phyloP scores from a whole-genome alignment of 1,140 invertebrate species.

The Orchestia grillus region DNA sequence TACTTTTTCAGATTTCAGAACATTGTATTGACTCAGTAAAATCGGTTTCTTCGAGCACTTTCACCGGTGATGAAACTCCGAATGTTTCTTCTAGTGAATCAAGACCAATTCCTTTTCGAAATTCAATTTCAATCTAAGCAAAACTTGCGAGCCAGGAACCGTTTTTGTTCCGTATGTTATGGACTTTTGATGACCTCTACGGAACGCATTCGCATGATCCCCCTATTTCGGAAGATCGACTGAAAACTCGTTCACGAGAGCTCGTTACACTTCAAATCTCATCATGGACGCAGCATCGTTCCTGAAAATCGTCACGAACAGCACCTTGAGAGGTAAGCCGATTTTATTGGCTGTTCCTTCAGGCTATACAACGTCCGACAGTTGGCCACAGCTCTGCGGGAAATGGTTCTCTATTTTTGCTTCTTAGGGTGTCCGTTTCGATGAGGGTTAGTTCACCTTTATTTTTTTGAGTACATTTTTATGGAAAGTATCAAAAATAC shows the following conservation, averaged over 20 bases:
- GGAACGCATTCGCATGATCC: neutral
- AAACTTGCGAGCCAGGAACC: neutral
- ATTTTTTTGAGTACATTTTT: too few species aligned
- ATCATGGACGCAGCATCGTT: constrained; percentile 53
- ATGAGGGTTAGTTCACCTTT: too few species aligned
- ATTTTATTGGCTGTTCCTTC: neutral
- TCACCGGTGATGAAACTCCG: neutral
- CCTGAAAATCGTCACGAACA: constrained; percentile 37
- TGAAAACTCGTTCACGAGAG: neutral
- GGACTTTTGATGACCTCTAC: neutral
- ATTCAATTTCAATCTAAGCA: neutral
- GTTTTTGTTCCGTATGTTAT: neutral
- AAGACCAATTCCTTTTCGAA: neutral
- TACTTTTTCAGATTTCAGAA: neutral
- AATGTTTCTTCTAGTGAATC: neutral
- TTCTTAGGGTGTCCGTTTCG: too few species aligned
- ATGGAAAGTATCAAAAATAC: too few species aligned
- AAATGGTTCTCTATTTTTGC: neutral
- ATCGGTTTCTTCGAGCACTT: neutral
- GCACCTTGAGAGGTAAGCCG: constrained; percentile 42
- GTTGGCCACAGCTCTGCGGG: neutral
- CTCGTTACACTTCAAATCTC: constrained; percentile 46
- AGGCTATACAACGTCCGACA: neutral
- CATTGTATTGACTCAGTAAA: neutral
- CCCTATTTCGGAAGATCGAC: neutral